Conservation (phyloP, 1,140 invertebrate genomes). For the Platorchestia sp. region DNA sequence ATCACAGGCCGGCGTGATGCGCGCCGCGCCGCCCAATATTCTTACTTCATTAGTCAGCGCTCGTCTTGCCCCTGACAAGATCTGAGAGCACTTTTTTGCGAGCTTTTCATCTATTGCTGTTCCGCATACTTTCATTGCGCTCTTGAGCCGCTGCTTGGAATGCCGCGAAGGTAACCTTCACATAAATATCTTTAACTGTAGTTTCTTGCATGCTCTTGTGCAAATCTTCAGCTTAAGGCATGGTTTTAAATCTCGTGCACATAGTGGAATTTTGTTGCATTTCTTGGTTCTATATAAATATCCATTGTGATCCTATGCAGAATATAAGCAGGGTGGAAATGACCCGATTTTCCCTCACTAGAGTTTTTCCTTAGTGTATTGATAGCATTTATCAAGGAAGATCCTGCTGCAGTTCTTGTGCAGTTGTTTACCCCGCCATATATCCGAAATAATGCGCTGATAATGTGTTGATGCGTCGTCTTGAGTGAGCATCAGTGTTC, state of each 20-base stretch:
- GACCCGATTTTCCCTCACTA: background rate
- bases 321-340: background rate
- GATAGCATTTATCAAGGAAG: background rate
- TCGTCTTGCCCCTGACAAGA: background rate
- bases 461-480: background rate
- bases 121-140: background rate
- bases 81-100: background rate
- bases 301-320: background rate
- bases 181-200: background rate
- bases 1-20: conserved; percentile 33
- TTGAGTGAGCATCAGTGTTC: background rate
- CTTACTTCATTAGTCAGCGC: background rate
- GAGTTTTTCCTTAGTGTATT: background rate
- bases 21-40: background rate
- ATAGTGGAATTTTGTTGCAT: background rate
- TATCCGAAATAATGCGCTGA: background rate
- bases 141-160: background rate
- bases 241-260: background rate
- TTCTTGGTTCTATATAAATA: background rate
- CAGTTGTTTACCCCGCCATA: background rate
- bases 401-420: background rate
- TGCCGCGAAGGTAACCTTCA: background rate
- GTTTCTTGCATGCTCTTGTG: background rate
- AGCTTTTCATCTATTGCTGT: background rate
- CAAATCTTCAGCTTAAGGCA: background rate